phyloP scores from a whole-genome alignment of 2,797 vertebrate genomes.

The Vireo griseus region DNA sequence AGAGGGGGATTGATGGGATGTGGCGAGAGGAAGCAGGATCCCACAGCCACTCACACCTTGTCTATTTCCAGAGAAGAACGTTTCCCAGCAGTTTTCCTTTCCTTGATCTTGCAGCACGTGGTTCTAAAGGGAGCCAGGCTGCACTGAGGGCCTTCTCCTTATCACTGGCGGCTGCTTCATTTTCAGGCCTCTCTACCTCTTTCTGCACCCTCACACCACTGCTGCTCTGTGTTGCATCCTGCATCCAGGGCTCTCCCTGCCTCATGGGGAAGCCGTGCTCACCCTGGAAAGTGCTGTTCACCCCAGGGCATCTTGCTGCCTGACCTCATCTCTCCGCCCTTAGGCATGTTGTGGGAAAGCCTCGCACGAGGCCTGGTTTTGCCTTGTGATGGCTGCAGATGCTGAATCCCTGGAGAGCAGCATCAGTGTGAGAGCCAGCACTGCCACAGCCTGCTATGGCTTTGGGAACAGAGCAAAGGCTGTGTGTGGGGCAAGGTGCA shows the following conservation, averaged over 20 bases:
- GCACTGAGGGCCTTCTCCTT: not conserved
- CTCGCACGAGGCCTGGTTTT: fast-evolving
- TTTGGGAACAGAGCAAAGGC: not conserved
- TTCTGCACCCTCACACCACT: not conserved
- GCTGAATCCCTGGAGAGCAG: not conserved
- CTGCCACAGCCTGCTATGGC: fast-evolving
- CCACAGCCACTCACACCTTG: constrained; percentile 60
- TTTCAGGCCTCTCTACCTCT: not conserved
- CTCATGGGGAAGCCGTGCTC: fast-evolving
- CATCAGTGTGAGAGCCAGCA: not conserved
- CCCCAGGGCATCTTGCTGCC: fast-evolving
- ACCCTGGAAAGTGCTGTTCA: not conserved
- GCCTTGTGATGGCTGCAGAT: not conserved
- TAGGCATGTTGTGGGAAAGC: not conserved
- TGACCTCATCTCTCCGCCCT: not conserved
- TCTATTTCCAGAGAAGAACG: constrained; percentile 58
- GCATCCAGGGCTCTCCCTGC: not conserved
- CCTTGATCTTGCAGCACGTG: not conserved
- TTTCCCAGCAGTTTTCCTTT: constrained; percentile 53
- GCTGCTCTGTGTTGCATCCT: not conserved
- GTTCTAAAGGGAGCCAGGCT: constrained; percentile 29
- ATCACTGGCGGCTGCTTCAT: not conserved
- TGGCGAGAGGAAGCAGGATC: constrained; percentile 61
- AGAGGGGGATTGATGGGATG: constrained; percentile 59
- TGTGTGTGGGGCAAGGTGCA: not conserved